phyloP scores from a whole-genome alignment of 2,113 vertebrate genomes.

The Oreotrochilus melanogaster region DNA sequence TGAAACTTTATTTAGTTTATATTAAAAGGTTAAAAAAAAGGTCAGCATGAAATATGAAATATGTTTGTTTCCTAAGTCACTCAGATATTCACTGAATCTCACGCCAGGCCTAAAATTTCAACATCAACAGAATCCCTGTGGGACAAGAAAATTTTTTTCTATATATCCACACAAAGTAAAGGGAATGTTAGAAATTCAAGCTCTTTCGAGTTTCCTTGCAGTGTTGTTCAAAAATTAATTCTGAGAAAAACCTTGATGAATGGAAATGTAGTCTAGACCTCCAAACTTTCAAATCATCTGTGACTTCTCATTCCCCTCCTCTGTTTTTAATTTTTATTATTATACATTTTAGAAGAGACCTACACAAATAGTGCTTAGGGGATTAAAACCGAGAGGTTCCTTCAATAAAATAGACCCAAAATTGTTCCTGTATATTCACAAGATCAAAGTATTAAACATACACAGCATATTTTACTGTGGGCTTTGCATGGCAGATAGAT shows the following conservation, averaged over 20 bases:
- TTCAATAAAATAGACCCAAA: not conserved
- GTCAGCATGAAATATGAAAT: not conserved
- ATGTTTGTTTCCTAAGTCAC: slow-evolving; percentile 8
- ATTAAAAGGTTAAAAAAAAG: not conserved
- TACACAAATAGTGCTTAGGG: not conserved
- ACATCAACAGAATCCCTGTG: not conserved
- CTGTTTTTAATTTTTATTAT: not conserved
- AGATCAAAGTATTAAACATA: not conserved
- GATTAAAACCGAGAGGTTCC: not conserved
- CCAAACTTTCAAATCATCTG: not conserved
- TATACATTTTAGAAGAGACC: not conserved
- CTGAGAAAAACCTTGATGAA: not conserved
- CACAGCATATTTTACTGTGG: not conserved
- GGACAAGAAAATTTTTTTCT: not conserved
- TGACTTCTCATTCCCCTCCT: not conserved
- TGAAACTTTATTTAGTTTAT: slow-evolving; percentile 9
- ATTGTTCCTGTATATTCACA: not conserved
- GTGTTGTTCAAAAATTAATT: not conserved
- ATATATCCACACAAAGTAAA: not conserved
- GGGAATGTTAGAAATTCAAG: not conserved
- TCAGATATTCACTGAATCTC: not conserved
- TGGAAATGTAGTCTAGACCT: not conserved
- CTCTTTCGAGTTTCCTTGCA: not conserved
- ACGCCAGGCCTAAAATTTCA: slow-evolving; percentile 12
- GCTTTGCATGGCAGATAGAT: not conserved